phyloP scores from a whole-genome alignment of 2,888 invertebrate species.

The Oscheius sp. region DNA sequence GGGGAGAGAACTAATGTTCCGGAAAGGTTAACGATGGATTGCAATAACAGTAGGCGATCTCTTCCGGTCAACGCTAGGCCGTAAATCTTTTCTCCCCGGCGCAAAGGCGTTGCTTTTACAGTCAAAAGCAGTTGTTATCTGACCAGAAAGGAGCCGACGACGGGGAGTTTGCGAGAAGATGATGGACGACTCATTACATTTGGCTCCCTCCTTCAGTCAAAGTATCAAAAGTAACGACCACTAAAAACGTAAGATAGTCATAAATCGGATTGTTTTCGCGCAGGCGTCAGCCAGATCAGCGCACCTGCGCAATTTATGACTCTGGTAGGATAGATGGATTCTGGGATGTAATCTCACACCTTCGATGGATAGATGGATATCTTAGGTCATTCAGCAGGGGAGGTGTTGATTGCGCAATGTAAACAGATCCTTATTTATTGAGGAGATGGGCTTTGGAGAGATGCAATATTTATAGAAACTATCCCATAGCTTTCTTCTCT shows the following conservation, averaged over 20 bases:
- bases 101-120: conserved; percentile 32
- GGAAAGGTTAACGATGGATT: not conserved
- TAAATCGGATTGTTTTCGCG: conserved; percentile 33
- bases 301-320: conserved; percentile 28
- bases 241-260: conserved; percentile 19
- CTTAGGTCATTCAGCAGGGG: not conserved
- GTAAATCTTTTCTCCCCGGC: conserved; percentile 28
- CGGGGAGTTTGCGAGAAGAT: conserved; percentile 19
- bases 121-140: conserved; percentile 24
- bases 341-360: not conserved
- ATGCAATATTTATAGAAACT: too few relatives aligned
- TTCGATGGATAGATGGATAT: too few relatives aligned
- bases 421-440: conserved; percentile 14
- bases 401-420: conserved; percentile 10
- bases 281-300: conserved; percentile 30
- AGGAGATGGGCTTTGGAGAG: too few relatives aligned
- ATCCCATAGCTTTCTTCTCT: too few relatives aligned
- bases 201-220: not conserved
- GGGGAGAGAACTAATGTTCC: conserved; percentile 22
- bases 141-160: not conserved
- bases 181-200: conserved; percentile 22
- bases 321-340: not conserved
- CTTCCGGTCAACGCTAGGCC: too few relatives aligned
- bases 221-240: not conserved
- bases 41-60: too few relatives aligned